Percentiles rank a stretch among this genome's conserved stretches.
Evolutionary conservation across 2,888 invertebrate genomes (phyloP).

Genomic region (Gonocerus acuteangulatus): DNA sequence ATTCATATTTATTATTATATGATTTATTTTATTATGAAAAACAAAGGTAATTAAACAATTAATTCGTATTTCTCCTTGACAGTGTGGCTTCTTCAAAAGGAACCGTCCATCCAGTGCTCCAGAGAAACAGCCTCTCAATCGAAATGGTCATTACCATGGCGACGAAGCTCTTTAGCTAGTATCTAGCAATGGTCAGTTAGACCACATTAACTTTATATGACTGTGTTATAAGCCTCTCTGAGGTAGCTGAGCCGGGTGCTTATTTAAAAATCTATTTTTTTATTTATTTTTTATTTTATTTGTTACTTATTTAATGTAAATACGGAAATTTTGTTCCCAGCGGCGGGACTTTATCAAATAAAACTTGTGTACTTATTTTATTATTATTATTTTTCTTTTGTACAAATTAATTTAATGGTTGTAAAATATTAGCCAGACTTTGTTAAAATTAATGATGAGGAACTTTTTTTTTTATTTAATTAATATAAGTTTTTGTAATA

Average conservation of each 20-base stretch:
- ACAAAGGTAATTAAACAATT: no score
- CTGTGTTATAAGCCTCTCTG: slow-evolving; percentile 18
- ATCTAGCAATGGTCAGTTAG: not conserved
- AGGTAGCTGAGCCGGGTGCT: slow-evolving; percentile 10
- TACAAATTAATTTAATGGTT: slow-evolving; percentile 24
- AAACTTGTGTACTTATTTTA: not conserved
- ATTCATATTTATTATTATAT: no score
- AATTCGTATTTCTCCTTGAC: no score
- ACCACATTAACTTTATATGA: not conserved
- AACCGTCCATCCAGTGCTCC: slow-evolving; percentile 74
- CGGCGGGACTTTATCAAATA: not conserved
- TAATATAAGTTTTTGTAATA: not conserved
- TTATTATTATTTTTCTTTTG: no score
- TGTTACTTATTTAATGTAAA: slow-evolving; percentile 20
- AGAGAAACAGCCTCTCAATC: slow-evolving; percentile 75
- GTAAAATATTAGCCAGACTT: slow-evolving; percentile 19
- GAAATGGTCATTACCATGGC: slow-evolving; percentile 61
- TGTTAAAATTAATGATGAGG: not conserved
- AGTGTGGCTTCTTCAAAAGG: slow-evolving; percentile 91
- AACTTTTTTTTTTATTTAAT: not conserved
- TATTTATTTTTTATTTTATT: slow-evolving; percentile 4
- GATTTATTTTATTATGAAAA: no score
- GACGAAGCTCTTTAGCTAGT: slow-evolving; percentile 52
- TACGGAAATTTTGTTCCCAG: slow-evolving; percentile 6
- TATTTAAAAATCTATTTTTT: not conserved